Conservation (phyloP, 1,140 invertebrate genomes). For the Schlechtendalia chinensis region DNA sequence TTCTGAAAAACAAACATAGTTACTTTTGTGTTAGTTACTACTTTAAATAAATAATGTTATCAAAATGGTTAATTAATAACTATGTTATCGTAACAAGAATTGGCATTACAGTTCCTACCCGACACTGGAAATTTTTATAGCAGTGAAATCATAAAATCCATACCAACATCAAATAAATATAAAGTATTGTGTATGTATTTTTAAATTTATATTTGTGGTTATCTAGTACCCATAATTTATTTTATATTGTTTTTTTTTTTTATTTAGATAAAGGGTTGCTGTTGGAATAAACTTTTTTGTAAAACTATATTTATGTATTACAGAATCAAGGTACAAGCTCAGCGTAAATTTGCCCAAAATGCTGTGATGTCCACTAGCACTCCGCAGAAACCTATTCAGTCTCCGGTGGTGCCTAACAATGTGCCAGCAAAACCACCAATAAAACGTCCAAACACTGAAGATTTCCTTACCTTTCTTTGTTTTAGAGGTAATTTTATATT, state of each 20-base stretch:
- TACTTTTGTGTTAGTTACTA: too few species aligned
- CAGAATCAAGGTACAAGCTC: conserved; percentile 78
- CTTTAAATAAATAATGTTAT: too few species aligned
- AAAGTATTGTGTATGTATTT: neutral
- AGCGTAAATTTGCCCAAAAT: conserved; percentile 87
- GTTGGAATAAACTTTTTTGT: neutral
- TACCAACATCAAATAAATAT: neutral
- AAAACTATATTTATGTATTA: neutral
- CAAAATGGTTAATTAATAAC: neutral
- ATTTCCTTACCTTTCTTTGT: conserved; percentile 86
- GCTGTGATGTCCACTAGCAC: conserved; percentile 62
- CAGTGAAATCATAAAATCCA: too few species aligned
- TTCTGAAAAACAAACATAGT: too few species aligned
- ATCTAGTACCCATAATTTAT: neutral
- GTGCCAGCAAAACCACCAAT: conserved; percentile 24
- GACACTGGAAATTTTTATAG: too few species aligned
- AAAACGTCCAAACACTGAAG: conserved; percentile 74
- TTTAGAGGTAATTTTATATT: conserved; percentile 70
- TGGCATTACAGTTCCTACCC: too few species aligned
- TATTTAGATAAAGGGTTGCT: neutral
- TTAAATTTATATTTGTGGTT: neutral
- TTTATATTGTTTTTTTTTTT: neutral
- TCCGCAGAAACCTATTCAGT: conserved; percentile 56
- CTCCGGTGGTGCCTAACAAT: conserved; percentile 55
- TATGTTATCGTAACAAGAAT: too few species aligned